Conservation (phyloP, 2,888 invertebrate genomes). For the Capitulum mitella region DNA sequence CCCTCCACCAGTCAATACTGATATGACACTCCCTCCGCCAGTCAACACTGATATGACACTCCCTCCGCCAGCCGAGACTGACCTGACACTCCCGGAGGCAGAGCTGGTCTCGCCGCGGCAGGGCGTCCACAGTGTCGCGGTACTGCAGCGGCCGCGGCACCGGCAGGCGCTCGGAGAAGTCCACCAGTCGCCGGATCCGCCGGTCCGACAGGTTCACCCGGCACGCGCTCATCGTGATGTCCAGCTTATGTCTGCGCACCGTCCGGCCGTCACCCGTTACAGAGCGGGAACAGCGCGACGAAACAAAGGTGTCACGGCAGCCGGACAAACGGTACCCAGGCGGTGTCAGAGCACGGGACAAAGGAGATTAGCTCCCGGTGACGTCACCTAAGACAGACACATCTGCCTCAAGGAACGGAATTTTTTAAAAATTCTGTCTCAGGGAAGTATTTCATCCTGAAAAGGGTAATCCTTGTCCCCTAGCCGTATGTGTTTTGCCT, state of each 20-base stretch:
- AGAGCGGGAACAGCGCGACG: too few relatives aligned
- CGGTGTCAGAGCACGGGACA: too few relatives aligned
- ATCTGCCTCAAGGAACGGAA: too few relatives aligned
- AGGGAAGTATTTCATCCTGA: too few relatives aligned
- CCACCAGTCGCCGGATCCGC: conserved; percentile 57
- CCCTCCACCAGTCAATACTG: neutral
- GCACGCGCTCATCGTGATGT: conserved; percentile 60
- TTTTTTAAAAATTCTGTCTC: too few relatives aligned
- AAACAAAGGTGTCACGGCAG: too few relatives aligned
- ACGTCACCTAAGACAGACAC: too few relatives aligned
- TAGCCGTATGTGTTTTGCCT: too few relatives aligned
- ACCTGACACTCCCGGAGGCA: conserved; percentile 3
- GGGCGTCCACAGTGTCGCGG: conserved; percentile 30
- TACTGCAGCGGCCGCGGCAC: conserved; percentile 41
- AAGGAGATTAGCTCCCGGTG: too few relatives aligned
- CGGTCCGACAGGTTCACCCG: conserved; percentile 69
- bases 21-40: neutral
- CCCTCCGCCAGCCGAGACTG: neutral
- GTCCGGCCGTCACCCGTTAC: too few relatives aligned
- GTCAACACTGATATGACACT: neutral
- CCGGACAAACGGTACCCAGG: too few relatives aligned
- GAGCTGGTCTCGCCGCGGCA: neutral
- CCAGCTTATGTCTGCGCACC: conserved; percentile 66
- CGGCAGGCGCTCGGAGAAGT: conserved; percentile 53
- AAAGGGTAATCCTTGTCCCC: too few relatives aligned